Evolutionary conservation across 2,113 vertebrate genomes (phyloP).

Genomic region (Urocynchramus pylzowi): DNA sequence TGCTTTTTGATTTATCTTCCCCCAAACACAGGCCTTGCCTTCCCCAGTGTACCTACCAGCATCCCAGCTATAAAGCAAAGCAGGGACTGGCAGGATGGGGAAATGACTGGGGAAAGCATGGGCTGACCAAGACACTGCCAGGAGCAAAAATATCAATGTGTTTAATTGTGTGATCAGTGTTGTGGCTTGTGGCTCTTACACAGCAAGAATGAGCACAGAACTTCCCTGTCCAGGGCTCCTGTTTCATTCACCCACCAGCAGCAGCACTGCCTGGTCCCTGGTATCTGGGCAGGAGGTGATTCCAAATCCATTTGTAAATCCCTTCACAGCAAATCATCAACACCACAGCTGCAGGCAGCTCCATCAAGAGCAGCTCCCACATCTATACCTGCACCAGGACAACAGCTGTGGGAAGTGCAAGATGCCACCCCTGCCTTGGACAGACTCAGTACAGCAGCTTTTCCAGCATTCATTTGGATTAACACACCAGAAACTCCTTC

Average conservation of each 20-base stretch:
- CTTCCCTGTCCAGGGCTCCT: background rate
- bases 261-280: background rate
- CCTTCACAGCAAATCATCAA: background rate
- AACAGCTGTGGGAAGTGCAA: background rate
- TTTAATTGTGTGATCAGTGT: background rate
- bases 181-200: background rate
- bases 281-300: rapidly evolving
- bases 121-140: background rate
- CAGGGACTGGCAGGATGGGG: background rate
- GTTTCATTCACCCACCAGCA: background rate
- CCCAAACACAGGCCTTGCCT: background rate
- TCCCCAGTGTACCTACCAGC: rapidly evolving
- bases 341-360: background rate
- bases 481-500: background rate
- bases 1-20: background rate
- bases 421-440: background rate
- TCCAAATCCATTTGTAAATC: background rate
- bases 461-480: background rate
- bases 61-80: background rate
- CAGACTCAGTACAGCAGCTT: background rate
- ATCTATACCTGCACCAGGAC: background rate
- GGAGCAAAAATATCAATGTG: background rate
- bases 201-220: background rate
- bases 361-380: background rate
- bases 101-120: rapidly evolving